A percentile compares a stretch with the other conserved stretches of the same genome.
These are phyloP conservation scores for Petrolisthes manimaculis DNA, from an alignment of 2,888 invertebrate genomes.

Conservation along the genomic window DNA sequence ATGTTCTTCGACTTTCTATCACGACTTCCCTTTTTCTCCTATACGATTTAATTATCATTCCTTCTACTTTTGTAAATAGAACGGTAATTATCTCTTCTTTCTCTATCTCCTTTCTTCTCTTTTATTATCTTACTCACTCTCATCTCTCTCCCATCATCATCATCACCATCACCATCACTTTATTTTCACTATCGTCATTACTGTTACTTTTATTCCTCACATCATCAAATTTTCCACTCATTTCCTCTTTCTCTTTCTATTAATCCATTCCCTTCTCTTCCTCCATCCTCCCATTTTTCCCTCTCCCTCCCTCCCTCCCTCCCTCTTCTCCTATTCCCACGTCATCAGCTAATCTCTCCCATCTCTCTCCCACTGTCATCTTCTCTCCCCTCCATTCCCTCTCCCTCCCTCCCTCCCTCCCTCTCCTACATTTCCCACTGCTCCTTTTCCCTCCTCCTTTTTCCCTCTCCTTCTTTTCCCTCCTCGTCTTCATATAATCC, in stretches of 20 bases:
- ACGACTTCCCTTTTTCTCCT: no score
- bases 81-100: no score
- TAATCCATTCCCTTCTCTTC: not conserved
- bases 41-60: no score
- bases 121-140: not conserved
- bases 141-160: not conserved
- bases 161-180: not conserved
- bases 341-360: not conserved
- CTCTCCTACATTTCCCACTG: not conserved
- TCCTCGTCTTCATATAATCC: not conserved
- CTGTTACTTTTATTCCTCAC: not conserved
- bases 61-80: no score
- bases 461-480: not conserved
- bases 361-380: not conserved
- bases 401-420: not conserved
- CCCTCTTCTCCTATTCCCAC: not conserved
- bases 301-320: not conserved
- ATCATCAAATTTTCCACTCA: not conserved
- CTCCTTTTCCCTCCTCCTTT: not conserved
- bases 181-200: not conserved
- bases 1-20: not conserved
- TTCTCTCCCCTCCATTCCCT: not conserved
- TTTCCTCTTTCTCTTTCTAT: not conserved
- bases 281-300: not conserved
- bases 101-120: no score